These are phyloP conservation scores for Xylocopa sonorina DNA, from an alignment of 1,140 invertebrate genomes.

Conservation along the genomic window DNA sequence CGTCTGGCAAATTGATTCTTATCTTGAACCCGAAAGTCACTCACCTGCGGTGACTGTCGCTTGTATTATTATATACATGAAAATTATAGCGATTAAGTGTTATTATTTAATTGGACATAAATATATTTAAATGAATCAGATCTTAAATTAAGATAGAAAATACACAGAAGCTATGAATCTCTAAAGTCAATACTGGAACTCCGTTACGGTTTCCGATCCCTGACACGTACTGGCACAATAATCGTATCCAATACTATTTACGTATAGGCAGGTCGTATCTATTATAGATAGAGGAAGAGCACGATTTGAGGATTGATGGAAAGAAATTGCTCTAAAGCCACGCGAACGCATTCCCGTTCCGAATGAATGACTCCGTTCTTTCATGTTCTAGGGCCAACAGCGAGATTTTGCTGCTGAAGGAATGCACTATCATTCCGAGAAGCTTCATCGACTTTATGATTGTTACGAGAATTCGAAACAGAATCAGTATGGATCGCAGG, in stretches of 20 bases:
- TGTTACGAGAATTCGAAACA: conserved; percentile 44
- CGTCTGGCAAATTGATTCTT: conserved; percentile 64
- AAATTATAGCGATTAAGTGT: conserved; percentile 1
- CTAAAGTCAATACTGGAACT: background rate
- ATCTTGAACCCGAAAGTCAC: conserved; percentile 52
- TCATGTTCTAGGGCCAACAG: conserved; percentile 60
- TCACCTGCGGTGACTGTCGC: conserved; percentile 35
- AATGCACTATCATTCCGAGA: conserved; percentile 64
- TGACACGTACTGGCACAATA: conserved; percentile 45
- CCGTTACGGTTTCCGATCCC: conserved; percentile 16
- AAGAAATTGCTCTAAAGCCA: conserved; percentile 33
- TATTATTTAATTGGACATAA: no score
- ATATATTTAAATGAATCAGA: background rate
- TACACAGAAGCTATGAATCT: background rate
- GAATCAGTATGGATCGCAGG: conserved; percentile 53
- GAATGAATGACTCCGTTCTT: conserved; percentile 7
- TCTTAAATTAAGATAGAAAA: background rate
- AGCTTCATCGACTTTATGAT: conserved; percentile 49
- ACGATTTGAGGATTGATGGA: conserved; percentile 34
- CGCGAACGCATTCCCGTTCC: conserved; percentile 35
- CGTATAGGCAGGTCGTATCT: background rate
- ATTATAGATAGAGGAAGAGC: background rate
- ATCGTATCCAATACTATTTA: conserved; percentile 6
- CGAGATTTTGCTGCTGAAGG: conserved; percentile 65
- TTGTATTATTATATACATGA: background rate